These are phyloP conservation scores for Periphyllus acericola DNA, from an alignment of 2,888 invertebrate genomes.

Conservation along the genomic window DNA sequence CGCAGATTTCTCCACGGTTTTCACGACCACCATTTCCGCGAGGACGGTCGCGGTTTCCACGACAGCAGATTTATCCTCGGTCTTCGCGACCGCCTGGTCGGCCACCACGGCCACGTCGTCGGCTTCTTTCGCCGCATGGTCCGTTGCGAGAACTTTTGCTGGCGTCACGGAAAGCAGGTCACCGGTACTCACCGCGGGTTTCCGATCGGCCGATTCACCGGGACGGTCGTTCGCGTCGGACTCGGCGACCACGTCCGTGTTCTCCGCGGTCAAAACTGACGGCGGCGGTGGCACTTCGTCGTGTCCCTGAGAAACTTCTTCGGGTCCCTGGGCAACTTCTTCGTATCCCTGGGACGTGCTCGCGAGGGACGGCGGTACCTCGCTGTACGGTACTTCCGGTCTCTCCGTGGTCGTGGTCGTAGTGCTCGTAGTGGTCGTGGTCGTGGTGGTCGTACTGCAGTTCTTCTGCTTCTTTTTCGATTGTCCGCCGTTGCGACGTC, in stretches of 20 bases:
- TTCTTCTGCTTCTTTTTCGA: conserved; percentile 38
- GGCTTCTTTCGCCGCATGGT: not conserved
- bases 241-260: not conserved
- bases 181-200: too few relatives aligned
- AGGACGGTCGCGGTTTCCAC: not conserved
- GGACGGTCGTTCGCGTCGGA: too few relatives aligned
- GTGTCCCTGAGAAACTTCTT: too few relatives aligned
- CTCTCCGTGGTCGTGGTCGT: not conserved
- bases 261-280: not conserved
- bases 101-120: not conserved
- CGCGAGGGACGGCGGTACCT: not conserved
- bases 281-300: not conserved
- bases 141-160: not conserved
- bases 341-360: not conserved
- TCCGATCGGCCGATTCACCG: not conserved
- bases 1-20: not conserved
- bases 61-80: not conserved
- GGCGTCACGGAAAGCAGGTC: conserved; percentile 10
- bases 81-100: not conserved
- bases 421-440: not conserved
- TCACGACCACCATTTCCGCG: not conserved
- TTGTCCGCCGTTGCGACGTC: not conserved
- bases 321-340: not conserved
- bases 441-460: not conserved
- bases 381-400: not conserved